These are phyloP conservation scores for Lutraria lutraria DNA, from an alignment of 2,888 invertebrate genomes.

Conservation along the genomic window DNA sequence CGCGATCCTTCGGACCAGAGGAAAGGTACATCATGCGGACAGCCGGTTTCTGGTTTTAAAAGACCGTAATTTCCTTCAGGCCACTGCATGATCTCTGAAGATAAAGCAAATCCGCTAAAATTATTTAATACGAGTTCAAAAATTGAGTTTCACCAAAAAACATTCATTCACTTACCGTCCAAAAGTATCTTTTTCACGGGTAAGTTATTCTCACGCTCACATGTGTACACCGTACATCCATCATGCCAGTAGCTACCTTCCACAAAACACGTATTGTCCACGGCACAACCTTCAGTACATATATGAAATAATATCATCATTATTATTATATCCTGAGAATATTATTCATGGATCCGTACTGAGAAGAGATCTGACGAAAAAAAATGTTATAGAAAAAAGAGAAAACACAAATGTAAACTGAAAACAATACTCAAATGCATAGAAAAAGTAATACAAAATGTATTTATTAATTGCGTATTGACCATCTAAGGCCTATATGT, in stretches of 20 bases:
- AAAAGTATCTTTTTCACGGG: slow-evolving; percentile 21
- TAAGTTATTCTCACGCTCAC: slow-evolving; percentile 33
- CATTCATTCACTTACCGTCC: slow-evolving; percentile 48
- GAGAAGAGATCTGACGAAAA: too few relatives aligned
- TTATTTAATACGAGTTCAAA: background rate
- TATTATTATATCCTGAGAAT: too few relatives aligned
- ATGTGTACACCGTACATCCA: slow-evolving; percentile 67
- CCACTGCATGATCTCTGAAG: slow-evolving; percentile 76
- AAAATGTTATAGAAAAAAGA: too few relatives aligned
- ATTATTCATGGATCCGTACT: too few relatives aligned
- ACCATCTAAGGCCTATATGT: too few relatives aligned
- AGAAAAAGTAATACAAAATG: too few relatives aligned
- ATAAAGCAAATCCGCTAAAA: background rate
- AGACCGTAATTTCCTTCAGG: slow-evolving; percentile 74
- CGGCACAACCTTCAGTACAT: slow-evolving; percentile 24
- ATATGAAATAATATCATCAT: background rate
- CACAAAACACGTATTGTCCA: slow-evolving; percentile 49
- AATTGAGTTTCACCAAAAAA: too few relatives aligned
- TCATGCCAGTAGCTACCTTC: slow-evolving; percentile 71
- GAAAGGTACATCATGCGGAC: slow-evolving; percentile 64
- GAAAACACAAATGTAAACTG: too few relatives aligned
- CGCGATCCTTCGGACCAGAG: slow-evolving; percentile 70
- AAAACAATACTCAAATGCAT: too few relatives aligned
- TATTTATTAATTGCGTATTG: too few relatives aligned
- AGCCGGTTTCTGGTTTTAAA: slow-evolving; percentile 70